Evolutionary conservation across 2,113 vertebrate genomes (phyloP), one percentile per base, ranked within the genome.

Genomic region (Myanophis thanlyinensis): DNA sequence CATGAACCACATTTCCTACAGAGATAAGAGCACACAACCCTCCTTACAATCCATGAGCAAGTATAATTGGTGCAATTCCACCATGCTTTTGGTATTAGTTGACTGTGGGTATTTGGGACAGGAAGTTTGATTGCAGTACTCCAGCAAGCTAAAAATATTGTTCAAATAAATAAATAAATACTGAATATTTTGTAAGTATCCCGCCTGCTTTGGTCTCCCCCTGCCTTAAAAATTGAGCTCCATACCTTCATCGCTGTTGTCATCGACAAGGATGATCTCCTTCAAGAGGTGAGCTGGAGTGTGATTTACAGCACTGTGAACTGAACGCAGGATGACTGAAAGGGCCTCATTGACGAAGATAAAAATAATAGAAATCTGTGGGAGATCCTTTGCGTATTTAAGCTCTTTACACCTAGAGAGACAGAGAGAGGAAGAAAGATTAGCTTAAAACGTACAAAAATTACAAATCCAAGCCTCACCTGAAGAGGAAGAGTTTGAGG

Each of bases 301-400:
- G 95, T 99, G 99, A 94, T 99, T 99, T 95, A 99, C 98, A 0
- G 99, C 99, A 0, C 99, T 99, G 97, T 99, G 99, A 87, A 99
- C 98, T 0, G 99, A 99, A 40, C 99, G 98, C 95, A 99, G 98
- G 97, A 99, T 99, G 94, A 99, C 99, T 0, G 99, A 99, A 96
- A 99, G 97, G 0, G 99, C 99, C 97, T 99, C 99, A 0, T 99
- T 99, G 95, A 99, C 99, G 0, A 99, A 99, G 98, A 99, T 99
- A 94, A 99, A 99, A 93, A 99, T 99, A 94, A 99, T 98, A 95
- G 99, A 99, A 95, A 99, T 98, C 97, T 99, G 98, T 0, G 99
- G 99, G 12, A 99, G 98, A 92, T 99, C 98, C 97, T 98, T 98
- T 0, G 98, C 95, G 3, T 98, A 99, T 92, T 97, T 98, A 95